phyloP scores from a whole-genome alignment of 2,113 vertebrate species.

The Lycaon pictus region DNA sequence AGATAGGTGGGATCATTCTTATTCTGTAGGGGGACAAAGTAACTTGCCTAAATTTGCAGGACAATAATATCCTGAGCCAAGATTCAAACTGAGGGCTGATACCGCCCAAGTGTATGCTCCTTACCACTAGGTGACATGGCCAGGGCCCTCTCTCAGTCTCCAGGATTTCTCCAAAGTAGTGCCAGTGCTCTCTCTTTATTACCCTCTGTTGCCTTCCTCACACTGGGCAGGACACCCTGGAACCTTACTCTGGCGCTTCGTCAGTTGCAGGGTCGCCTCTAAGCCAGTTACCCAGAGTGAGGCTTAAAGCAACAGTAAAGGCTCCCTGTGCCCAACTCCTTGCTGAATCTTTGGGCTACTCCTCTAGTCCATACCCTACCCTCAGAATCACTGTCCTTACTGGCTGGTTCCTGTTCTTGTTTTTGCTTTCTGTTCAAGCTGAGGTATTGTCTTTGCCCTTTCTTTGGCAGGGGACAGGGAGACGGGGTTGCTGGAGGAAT shows the following conservation, averaged over 20 bases:
- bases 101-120: neutral
- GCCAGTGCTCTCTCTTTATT: neutral
- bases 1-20: neutral
- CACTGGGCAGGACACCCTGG: neutral
- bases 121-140: neutral
- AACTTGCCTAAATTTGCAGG: constrained; percentile 14
- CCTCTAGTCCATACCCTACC: neutral
- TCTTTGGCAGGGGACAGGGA: neutral
- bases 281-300: neutral
- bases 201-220: neutral
- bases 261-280: neutral
- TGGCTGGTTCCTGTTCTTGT: neutral
- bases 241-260: neutral
- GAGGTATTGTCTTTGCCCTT: neutral
- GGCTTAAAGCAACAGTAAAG: neutral
- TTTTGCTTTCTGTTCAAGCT: neutral
- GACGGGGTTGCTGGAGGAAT: neutral
- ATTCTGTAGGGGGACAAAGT: neutral
- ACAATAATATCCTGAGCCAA: neutral
- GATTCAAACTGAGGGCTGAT: constrained; percentile 6
- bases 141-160: neutral
- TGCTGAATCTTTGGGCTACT: neutral
- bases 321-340: neutral
- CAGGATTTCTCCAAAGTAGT: neutral
- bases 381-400: neutral